Conservation (phyloP, 2,888 invertebrate genomes). For the Byasa hedistus region DNA sequence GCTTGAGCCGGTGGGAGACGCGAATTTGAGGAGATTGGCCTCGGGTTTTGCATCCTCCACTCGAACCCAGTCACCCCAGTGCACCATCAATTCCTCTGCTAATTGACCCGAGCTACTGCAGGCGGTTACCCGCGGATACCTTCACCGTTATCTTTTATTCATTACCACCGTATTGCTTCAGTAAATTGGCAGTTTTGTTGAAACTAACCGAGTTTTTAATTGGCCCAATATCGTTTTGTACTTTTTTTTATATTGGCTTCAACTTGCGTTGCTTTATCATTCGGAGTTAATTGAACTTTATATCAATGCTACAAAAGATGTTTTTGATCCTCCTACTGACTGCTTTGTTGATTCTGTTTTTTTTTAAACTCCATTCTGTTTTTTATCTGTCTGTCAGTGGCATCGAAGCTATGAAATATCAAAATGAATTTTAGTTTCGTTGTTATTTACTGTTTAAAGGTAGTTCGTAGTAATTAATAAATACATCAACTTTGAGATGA, state of each 20-base stretch:
- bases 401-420: too few species aligned
- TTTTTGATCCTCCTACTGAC: too few species aligned
- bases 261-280: conserved; percentile 2
- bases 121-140: neutral
- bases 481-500: too few species aligned
- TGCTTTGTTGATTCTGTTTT: too few species aligned
- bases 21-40: conserved; percentile 48
- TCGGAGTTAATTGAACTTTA: too few species aligned
- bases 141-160: conserved; percentile 26
- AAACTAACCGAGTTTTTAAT: conserved; percentile 27
- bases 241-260: conserved; percentile 9
- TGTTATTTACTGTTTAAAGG: too few species aligned
- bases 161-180: conserved; percentile 9
- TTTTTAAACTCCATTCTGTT: too few species aligned
- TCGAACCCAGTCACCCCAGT: conserved; percentile 48
- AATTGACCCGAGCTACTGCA: conserved; percentile 46
- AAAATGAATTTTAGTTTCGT: too few species aligned
- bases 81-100: conserved; percentile 60
- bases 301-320: too few species aligned
- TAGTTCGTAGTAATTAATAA: too few species aligned
- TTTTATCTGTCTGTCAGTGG: too few species aligned
- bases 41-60: conserved; percentile 42
- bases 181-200: conserved; percentile 23
- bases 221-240: conserved; percentile 20
- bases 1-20: conserved; percentile 37